Evolutionary conservation across 2,797 vertebrate genomes (phyloP).

Genomic region (Ptychobarbus kaznakovi): DNA sequence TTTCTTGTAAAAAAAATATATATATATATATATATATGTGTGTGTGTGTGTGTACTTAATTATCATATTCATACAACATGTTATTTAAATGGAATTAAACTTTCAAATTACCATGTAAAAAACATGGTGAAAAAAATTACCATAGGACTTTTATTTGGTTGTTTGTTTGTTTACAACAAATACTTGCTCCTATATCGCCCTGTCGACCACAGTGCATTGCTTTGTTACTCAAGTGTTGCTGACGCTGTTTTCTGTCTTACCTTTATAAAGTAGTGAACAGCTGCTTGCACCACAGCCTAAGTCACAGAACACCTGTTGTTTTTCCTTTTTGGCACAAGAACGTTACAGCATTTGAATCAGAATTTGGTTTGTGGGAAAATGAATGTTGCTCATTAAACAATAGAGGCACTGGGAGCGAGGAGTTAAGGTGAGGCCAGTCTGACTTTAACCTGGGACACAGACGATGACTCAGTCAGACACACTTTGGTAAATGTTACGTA

Average conservation of each 20-base stretch:
- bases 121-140: not conserved
- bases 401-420: not conserved
- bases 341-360: conserved; percentile 65
- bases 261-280: conserved; percentile 63
- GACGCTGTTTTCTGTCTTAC: not conserved
- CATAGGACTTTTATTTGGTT: too few species aligned
- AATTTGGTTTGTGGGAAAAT: conserved; percentile 60
- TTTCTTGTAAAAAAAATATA: not conserved
- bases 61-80: not conserved
- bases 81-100: not conserved
- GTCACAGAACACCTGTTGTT: conserved; percentile 76
- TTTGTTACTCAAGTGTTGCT: not conserved
- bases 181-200: not conserved
- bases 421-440: conserved; percentile 38
- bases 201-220: not conserved
- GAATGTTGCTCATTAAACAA: conserved; percentile 11
- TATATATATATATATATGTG: too few species aligned
- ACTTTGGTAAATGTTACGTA: conserved; percentile 13
- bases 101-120: not conserved
- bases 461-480: conserved; percentile 56
- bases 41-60: not conserved
- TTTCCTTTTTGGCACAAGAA: conserved; percentile 67
- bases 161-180: not conserved
- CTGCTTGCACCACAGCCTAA: conserved; percentile 56
- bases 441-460: conserved; percentile 59